These are phyloP conservation scores for Listrodromus nycthemerus DNA, from an alignment of 2,888 invertebrate genomes.

Conservation along the genomic window DNA sequence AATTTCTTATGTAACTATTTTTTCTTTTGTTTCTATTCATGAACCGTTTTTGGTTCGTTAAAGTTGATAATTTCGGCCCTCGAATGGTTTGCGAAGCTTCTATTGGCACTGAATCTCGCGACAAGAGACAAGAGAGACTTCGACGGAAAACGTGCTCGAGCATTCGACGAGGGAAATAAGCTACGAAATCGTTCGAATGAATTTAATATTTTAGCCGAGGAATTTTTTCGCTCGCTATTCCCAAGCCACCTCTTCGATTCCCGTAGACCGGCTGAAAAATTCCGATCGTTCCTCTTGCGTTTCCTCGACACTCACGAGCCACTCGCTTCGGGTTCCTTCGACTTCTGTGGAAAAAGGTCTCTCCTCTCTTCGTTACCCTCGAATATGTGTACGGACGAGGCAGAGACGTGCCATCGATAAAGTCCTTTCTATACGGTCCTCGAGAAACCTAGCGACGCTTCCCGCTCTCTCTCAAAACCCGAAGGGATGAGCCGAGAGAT, in stretches of 20 bases:
- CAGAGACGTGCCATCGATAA: constrained; percentile 76
- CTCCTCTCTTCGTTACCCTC: constrained; percentile 61
- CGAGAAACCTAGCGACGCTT: background rate
- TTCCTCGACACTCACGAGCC: constrained; percentile 31
- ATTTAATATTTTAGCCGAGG: constrained; percentile 47
- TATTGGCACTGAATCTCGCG: constrained; percentile 15
- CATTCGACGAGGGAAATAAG: constrained; percentile 18
- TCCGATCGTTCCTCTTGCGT: constrained; percentile 29
- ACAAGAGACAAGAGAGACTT: constrained; percentile 4
- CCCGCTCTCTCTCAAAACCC: constrained; percentile 50
- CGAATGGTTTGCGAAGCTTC: background rate
- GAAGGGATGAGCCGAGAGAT: constrained; percentile 61
- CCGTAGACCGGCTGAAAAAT: constrained; percentile 18
- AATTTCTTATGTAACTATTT: constrained; percentile 9
- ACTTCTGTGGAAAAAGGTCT: constrained; percentile 55
- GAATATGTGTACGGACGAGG: constrained; percentile 47
- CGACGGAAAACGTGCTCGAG: constrained; percentile 23
- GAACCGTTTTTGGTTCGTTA: background rate
- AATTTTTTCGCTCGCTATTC: constrained; percentile 25
- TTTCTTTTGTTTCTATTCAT: background rate
- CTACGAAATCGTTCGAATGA: constrained; percentile 46
- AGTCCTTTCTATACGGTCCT: constrained; percentile 69
- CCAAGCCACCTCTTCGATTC: constrained; percentile 3
- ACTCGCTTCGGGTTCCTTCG: constrained; percentile 36
- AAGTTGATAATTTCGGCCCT: background rate